A percentile compares a stretch with the other conserved stretches of the same genome.
phyloP scores from a whole-genome alignment of 2,888 invertebrate genomes.

The Cremastobaeus sp. region DNA sequence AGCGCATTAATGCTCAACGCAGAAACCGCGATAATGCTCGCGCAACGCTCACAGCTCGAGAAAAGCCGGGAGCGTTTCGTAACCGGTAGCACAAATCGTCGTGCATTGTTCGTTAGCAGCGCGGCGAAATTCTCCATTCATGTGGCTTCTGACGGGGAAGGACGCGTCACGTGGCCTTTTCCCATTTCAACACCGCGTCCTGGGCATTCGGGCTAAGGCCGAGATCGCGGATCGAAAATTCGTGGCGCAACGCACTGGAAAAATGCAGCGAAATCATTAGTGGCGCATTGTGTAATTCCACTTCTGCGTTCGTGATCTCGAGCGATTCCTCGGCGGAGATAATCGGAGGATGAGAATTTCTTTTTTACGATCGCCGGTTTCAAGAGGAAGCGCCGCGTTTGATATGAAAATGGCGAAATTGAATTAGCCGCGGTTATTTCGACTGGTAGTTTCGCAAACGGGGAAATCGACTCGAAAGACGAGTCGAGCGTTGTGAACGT shows the following conservation, averaged over 20 bases:
- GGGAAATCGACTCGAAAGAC: neutral
- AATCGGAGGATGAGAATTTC: no score
- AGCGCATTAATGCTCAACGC: conserved; percentile 47
- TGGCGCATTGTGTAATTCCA: no score
- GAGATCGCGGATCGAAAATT: conserved; percentile 3
- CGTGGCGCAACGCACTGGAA: neutral
- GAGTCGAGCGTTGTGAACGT: neutral
- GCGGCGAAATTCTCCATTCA: conserved; percentile 40
- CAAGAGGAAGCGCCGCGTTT: no score
- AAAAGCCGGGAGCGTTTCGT: conserved; percentile 47
- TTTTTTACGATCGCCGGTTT: no score
- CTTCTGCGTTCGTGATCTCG: no score
- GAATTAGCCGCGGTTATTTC: no score
- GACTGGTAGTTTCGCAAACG: no score
- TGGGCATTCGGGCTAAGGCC: conserved; percentile 36
- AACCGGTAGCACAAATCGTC: conserved; percentile 47
- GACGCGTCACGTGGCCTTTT: conserved; percentile 25
- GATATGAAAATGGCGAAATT: no score
- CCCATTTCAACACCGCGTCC: conserved; percentile 18
- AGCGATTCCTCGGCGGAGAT: no score
- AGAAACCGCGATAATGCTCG: conserved; percentile 51
- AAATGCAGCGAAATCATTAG: no score
- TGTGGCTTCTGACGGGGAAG: conserved; percentile 27
- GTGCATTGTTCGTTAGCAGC: conserved; percentile 46
- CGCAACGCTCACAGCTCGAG: conserved; percentile 39